Conservation (phyloP, 2,888 invertebrate genomes). For the Leptopterna dolabrata region DNA sequence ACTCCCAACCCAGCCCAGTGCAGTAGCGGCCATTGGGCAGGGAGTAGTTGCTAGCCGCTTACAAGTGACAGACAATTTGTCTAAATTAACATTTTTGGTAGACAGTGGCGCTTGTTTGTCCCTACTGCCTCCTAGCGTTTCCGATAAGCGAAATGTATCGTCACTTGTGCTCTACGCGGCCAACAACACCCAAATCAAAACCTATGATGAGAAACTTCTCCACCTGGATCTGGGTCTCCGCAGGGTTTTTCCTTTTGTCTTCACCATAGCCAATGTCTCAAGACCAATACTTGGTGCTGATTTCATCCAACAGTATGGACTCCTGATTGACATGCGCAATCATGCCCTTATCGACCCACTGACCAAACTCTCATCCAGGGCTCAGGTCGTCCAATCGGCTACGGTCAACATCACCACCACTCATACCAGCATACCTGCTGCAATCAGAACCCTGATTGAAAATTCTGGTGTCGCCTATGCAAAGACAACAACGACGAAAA, state of each 20-base stretch:
- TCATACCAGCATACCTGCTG: not conserved
- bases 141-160: not conserved
- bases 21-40: too few relatives aligned
- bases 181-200: slow-evolving; percentile 60
- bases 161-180: slow-evolving; percentile 60
- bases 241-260: slow-evolving; percentile 17
- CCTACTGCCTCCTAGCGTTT: slow-evolving; percentile 12
- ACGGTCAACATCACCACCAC: not conserved
- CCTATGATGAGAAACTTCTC: slow-evolving; percentile 40
- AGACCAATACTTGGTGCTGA: slow-evolving; percentile 54
- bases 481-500: not conserved
- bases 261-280: slow-evolving; percentile 39
- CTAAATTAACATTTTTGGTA: slow-evolving; percentile 40
- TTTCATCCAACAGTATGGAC: not conserved
- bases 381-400: not conserved
- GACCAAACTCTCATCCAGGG: not conserved
- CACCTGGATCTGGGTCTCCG: slow-evolving; percentile 13
- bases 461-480: not conserved
- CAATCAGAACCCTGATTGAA: not conserved
- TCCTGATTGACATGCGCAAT: not conserved
- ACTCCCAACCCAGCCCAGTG: too few relatives aligned
- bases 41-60: not conserved
- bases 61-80: not conserved
- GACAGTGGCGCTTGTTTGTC: slow-evolving; percentile 57
- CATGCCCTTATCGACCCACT: not conserved